Conservation (phyloP, 2,797 vertebrate genomes). For the Onychomys arenicola region DNA sequence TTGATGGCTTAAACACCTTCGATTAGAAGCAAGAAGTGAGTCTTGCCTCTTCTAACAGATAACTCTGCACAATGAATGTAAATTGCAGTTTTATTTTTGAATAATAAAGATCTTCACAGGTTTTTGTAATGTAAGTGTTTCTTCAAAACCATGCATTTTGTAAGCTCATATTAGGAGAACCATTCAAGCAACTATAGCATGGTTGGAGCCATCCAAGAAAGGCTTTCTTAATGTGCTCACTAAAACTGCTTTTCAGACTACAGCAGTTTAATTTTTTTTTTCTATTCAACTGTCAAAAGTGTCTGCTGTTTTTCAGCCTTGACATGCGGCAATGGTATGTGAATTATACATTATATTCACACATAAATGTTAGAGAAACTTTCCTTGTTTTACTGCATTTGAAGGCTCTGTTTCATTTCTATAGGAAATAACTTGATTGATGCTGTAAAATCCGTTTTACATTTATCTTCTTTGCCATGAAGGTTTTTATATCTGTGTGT, state of each 20-base stretch:
- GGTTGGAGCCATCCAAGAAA: not conserved
- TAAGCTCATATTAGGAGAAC: not conserved
- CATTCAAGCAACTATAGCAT: not conserved
- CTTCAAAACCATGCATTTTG: not conserved
- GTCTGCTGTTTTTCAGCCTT: conserved; percentile 42
- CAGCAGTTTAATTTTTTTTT: conserved; percentile 24
- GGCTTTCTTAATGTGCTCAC: not conserved
- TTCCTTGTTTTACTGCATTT: not conserved
- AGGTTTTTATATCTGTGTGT: not conserved
- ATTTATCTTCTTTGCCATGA: not conserved
- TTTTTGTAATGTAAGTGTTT: not conserved
- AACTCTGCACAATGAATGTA: not conserved
- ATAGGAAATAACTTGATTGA: conserved; percentile 56
- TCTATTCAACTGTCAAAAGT: conserved; percentile 2
- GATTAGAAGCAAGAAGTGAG: not conserved
- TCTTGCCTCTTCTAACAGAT: not conserved
- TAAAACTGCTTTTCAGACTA: conserved; percentile 44
- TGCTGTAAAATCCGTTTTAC: not conserved
- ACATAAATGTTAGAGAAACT: conserved; percentile 15
- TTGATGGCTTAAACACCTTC: not conserved
- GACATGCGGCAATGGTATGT: not conserved
- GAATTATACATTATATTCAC: conserved; percentile 46
- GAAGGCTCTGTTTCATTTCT: conserved; percentile 21
- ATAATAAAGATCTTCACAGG: not conserved
- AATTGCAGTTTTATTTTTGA: conserved; percentile 25